Evolutionary conservation across 2,113 vertebrate genomes (phyloP), one percentile per base, ranked within the genome.

Genomic region (Hypomesus transpacificus): DNA sequence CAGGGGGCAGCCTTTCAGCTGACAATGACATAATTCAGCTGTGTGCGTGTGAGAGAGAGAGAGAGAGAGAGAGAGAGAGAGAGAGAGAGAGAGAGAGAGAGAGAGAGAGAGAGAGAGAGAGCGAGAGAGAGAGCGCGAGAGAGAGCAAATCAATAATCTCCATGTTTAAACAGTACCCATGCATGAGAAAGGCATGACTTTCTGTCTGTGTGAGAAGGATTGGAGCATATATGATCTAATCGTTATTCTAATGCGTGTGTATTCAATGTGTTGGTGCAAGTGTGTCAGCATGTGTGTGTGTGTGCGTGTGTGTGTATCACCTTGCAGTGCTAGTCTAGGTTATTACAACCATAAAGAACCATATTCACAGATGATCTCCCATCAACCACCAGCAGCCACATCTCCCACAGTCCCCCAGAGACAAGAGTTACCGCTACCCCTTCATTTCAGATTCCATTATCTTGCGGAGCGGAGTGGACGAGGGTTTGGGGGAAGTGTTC

Each of bases 341-440:
- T 77, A 74, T 75, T 78, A 69, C 22, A 64, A 26, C 81, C 61
- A 76, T 78, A 80, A 82, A 82, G 75, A 53, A 69, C 67, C 73
- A 67, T 77, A 69, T 63, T 60, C 24, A 13, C 66, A 1, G 52
- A 84, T 88, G 77, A 87, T 86, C 78, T 87, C 66, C 83, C 78
- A 86, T 85, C 81, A 83, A 66, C 70, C 63, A 66, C 4, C 22
- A 64, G 70, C 77, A 62, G 65, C 77, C 75, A 76, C 73, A 71
- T 77, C 70, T 66, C 52, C 69, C 76, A 39, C 73, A 68, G 39
- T 72, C 70, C 56, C 73, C 70, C 34, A 2, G 60, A 57, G 78
- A 74, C 75, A 69, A 59, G 0, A 26, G 69, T 26, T 26, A 59
- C 66, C 21, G 1, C 73, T n/a, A 22, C 58, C 70, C 52, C 80